Evolutionary conservation across 2,113 vertebrate genomes (phyloP), one percentile per base, ranked within the genome.

Genomic region (Eira barbara): DNA sequence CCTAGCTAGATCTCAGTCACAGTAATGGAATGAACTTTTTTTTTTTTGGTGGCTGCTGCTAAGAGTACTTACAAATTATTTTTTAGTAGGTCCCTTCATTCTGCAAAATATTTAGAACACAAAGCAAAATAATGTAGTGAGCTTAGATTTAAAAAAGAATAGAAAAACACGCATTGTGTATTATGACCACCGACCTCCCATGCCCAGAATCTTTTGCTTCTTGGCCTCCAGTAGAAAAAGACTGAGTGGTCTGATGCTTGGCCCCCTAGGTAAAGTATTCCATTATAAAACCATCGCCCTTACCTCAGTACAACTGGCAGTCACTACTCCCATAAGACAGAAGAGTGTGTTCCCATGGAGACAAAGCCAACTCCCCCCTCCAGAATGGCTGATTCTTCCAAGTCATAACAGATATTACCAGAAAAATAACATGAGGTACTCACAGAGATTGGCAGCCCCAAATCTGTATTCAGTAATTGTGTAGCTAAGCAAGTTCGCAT

Each of bases 291-390:
- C 61, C 55, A 97, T 89, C 76, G 89, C 45, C 84, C 86, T 97
- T 84, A 95, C 97, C 97, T 97, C 93, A 97, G 94, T 55, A 93
- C 71, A 98, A 83, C 7, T 97, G 96, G 83, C 93, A 97, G 78
- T 81, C 59, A 92, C 42, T 74, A 67, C 57, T 93, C 91, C 95
- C 84, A 95, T 88, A 73, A 97, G 89, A 65, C 47, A 96, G 83
- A 98, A 97, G 81, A 82, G 93, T 69, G 93, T 95, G 95, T 98
- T 98, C 94, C 96, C 97, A 98, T 97, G 95, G 98, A 97, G 95
- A 98, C 79, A 94, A 96, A 98, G 92, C 0, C 91, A 97, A 67
- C 76, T 88, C 69, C 97, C 52, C 73, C 96, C 94, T 98, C 91
- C 71, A 91, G 63, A 98, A 95, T 97, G 79, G 78, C 86, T 92